Evolutionary conservation across 1,140 invertebrate genomes (phyloP), one percentile per base, ranked within the genome.

Genomic region (Ceratitis capitata): DNA sequence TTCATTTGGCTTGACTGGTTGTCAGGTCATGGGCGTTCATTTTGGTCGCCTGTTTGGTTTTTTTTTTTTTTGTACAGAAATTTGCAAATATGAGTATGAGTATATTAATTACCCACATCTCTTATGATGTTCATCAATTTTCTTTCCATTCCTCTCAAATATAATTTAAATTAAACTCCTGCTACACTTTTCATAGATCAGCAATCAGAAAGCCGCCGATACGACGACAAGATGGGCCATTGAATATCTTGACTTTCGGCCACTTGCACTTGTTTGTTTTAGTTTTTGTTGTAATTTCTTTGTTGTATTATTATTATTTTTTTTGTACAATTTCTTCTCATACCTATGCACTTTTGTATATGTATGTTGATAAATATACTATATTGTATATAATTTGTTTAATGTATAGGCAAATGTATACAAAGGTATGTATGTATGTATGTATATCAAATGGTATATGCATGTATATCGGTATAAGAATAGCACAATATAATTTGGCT

Each of bases 381-480:
- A 61, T 19, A 69, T 69, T 64, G 61, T 64, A 78, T 26, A 39
- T 74, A 45, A 23, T 39, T 47, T 47, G 7, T 78, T 78, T 78
- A n/a, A 45, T 45, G 35, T 74, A 45, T 74, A 45, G 35, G 69
- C 39, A n/a, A 42, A n/a, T n/a, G n/a, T n/a, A n/a, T n/a, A n/a
- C n/a, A n/a, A n/a, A n/a, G n/a, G n/a, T n/a, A n/a, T n/a, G n/a
- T 74, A 39, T 74, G 23, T 74, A 74, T 39, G 9, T 74, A 23
- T 6, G 42, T 74, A 35, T 74, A 26, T 45, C 14, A 23, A 74
- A 74, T 39, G 69, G 69, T 42, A 74, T 19, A 42, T 42, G 35
- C 35, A 74, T 74, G 69, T 78, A 78, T 78, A 45, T 78, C 39
- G n/a, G 23, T 45, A 78, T 26, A 78, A 78, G 69, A 78, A 78